Conservation (phyloP, 2,797 vertebrate species). For the Garrulus glandarius region DNA sequence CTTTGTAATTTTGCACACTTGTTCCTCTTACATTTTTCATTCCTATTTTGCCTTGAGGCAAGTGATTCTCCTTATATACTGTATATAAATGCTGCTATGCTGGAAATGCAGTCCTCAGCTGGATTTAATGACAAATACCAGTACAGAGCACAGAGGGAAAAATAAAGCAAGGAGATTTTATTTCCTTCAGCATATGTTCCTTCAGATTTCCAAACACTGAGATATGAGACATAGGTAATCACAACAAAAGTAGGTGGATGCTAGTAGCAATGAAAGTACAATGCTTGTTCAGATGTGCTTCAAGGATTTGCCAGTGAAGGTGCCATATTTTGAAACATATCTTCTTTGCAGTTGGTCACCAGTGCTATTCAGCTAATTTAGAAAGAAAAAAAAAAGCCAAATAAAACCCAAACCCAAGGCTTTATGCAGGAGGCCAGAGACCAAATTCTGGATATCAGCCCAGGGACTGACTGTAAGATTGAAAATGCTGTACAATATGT, state of each 20-base stretch:
- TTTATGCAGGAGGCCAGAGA: neutral
- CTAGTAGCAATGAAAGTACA: neutral
- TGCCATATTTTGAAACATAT: neutral
- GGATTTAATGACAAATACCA: neutral
- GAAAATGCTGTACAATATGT: neutral
- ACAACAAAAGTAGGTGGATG: neutral
- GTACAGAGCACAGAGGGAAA: neutral
- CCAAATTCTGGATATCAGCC: neutral
- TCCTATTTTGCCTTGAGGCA: neutral
- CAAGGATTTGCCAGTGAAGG: neutral
- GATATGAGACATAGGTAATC: neutral
- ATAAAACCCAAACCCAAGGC: neutral
- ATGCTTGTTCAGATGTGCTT: neutral
- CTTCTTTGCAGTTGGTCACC: neutral
- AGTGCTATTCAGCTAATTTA: neutral
- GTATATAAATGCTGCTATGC: neutral
- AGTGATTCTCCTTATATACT: neutral
- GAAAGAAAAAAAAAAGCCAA: neutral
- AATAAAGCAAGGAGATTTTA: neutral
- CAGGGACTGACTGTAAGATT: neutral
- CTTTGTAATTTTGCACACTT: neutral
- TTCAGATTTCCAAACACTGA: neutral
- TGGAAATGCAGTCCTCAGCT: neutral
- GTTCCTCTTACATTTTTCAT: neutral
- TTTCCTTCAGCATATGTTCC: neutral